Evolutionary conservation across 2,113 vertebrate species (phyloP).

Genomic region (Myodes glareolus): DNA sequence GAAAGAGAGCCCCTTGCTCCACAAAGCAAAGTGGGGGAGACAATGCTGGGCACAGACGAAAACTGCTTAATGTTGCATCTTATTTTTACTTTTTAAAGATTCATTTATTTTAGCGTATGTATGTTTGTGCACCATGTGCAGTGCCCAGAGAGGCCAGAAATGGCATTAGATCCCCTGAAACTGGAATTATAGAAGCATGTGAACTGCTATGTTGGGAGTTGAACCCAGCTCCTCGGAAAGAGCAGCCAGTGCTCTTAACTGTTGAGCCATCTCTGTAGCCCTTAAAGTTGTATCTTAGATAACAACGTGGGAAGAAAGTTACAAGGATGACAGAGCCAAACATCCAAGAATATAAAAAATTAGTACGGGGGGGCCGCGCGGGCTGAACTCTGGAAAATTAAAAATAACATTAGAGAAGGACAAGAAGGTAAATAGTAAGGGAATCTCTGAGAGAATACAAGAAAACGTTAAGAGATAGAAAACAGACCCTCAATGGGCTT

Average conservation of each 20-base stretch:
- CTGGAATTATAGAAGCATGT: neutral
- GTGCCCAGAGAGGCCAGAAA: neutral
- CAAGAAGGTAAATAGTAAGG: neutral
- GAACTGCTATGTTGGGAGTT: neutral
- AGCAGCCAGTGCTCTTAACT: neutral
- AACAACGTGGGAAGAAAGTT: neutral
- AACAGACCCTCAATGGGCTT: neutral
- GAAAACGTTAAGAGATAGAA: neutral
- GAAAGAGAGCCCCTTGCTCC: neutral
- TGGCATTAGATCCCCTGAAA: neutral
- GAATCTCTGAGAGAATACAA: neutral
- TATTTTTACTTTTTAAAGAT: neutral
- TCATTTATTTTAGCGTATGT: neutral
- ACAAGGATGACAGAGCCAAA: constrained; percentile 26
- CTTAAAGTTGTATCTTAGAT: neutral
- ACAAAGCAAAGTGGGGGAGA: constrained; percentile 24
- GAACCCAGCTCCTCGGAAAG: neutral
- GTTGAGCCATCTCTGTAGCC: neutral
- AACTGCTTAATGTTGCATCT: neutral
- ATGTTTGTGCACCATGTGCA: neutral
- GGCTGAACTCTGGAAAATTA: constrained; percentile 43
- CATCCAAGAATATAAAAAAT: neutral
- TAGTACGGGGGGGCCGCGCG: neutral
- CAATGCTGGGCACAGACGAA: neutral
- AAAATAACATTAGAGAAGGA: constrained; percentile 1